Conservation (phyloP, 2,797 vertebrate species). For the Gambusia yucatana region DNA sequence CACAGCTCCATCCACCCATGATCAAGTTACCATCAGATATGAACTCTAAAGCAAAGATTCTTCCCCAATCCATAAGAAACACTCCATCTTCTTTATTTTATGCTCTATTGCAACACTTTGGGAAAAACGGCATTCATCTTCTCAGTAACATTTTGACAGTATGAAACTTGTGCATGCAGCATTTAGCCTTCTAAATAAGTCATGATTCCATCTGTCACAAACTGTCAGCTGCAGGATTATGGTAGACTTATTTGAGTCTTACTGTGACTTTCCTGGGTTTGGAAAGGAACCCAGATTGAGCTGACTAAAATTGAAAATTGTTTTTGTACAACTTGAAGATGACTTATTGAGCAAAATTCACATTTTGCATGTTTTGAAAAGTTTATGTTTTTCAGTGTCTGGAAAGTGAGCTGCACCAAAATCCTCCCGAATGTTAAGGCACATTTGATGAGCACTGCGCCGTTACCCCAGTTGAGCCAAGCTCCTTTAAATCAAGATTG, state of each 20-base stretch:
- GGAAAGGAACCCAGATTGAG: neutral
- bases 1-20: neutral
- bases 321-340: neutral
- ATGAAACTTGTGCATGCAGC: slow-evolving; percentile 1
- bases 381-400: no score
- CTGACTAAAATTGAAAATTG: neutral
- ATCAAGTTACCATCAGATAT: neutral
- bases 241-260: neutral
- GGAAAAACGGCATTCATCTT: neutral
- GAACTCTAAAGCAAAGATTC: neutral
- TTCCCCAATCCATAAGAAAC: neutral
- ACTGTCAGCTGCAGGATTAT: slow-evolving; percentile 1
- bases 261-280: neutral
- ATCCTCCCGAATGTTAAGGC: no score
- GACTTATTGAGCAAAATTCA: no score
- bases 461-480: no score
- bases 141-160: neutral
- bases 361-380: no score
- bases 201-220: neutral
- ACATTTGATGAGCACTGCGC: no score
- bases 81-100: neutral
- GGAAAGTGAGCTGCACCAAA: no score
- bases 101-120: neutral
- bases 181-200: neutral
- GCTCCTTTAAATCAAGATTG: neutral